phyloP scores from a whole-genome alignment of 35 echinoderm and acorn worm species.

The Apostichopus parvimensis region DNA sequence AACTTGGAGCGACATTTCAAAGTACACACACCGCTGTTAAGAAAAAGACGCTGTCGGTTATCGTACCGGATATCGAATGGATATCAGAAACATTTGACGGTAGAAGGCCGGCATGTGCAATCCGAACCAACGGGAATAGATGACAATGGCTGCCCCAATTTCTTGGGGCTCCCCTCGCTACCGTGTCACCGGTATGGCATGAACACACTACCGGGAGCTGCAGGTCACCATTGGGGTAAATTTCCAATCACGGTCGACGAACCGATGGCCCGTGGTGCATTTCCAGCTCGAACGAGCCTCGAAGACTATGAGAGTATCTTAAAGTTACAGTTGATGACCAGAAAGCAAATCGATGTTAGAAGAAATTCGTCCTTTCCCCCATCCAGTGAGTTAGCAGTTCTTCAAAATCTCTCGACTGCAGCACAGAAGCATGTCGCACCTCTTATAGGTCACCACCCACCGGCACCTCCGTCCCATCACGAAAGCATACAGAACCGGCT shows the following conservation, averaged over 20 bases:
- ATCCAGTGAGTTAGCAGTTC: conserved; percentile 4
- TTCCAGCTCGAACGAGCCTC: background rate
- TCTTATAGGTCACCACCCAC: background rate
- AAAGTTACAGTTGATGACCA: conserved; percentile 34
- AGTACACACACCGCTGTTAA: conserved; percentile 55
- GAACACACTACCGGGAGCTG: background rate
- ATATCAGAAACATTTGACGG: conserved; percentile 32
- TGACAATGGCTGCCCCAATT: conserved; percentile 12
- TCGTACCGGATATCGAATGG: conserved; percentile 43
- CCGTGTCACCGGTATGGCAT: conserved; percentile 11
- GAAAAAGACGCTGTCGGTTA: conserved; percentile 42
- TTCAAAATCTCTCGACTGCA: background rate
- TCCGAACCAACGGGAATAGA: conserved; percentile 4
- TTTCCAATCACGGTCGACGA: conserved; percentile 4
- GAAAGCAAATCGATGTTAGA: conserved; percentile 26
- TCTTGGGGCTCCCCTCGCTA: conserved; percentile 23
- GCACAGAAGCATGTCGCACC: background rate
- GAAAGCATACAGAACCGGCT: background rate
- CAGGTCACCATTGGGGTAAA: conserved; percentile 6
- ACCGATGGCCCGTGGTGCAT: background rate
- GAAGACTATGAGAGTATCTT: conserved; percentile 48
- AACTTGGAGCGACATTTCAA: conserved; percentile 84
- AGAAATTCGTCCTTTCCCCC: conserved; percentile 3
- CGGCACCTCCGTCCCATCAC: background rate
- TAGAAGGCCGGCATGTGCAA: conserved; percentile 39